phyloP scores from a whole-genome alignment of 1,140 invertebrate genomes.

The Streblospio benedicti region DNA sequence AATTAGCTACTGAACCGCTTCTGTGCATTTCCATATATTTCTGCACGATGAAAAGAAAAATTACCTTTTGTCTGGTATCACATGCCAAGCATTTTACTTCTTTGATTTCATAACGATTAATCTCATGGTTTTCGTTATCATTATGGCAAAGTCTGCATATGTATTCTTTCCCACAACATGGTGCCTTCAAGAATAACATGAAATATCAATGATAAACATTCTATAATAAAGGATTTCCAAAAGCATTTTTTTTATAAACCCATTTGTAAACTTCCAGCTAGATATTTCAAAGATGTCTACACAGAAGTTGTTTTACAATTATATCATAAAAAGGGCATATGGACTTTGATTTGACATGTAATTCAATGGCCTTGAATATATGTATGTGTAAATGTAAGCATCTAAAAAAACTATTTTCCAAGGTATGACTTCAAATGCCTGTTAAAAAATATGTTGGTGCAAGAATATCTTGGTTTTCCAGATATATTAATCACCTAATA shows the following conservation, averaged over 20 bases:
- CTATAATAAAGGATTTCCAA: neutral
- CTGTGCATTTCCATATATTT: neutral
- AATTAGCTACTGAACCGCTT: neutral
- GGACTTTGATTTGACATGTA: too few species aligned
- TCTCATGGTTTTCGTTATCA: conserved; percentile 70
- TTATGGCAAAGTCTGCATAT: conserved; percentile 82
- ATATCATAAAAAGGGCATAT: neutral
- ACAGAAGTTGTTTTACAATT: too few species aligned
- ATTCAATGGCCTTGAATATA: too few species aligned
- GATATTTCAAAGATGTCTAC: neutral
- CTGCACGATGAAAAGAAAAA: conserved; percentile 8
- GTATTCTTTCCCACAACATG: conserved; percentile 78
- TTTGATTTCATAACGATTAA: conserved; percentile 70
- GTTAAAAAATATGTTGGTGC: too few species aligned
- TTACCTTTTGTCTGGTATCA: conserved; percentile 67
- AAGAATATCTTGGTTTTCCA: too few species aligned
- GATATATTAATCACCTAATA: too few species aligned
- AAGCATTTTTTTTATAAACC: neutral
- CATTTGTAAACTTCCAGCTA: neutral
- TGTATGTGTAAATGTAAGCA: too few species aligned
- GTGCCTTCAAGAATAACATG: conserved; percentile 58
- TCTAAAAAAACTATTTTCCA: too few species aligned
- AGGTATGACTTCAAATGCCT: too few species aligned
- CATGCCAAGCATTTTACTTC: conserved; percentile 73
- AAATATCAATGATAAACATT: neutral